Base-by-base conservation (phyloP, 2,888 invertebrate species). In the Fragum sueziense region DNA sequence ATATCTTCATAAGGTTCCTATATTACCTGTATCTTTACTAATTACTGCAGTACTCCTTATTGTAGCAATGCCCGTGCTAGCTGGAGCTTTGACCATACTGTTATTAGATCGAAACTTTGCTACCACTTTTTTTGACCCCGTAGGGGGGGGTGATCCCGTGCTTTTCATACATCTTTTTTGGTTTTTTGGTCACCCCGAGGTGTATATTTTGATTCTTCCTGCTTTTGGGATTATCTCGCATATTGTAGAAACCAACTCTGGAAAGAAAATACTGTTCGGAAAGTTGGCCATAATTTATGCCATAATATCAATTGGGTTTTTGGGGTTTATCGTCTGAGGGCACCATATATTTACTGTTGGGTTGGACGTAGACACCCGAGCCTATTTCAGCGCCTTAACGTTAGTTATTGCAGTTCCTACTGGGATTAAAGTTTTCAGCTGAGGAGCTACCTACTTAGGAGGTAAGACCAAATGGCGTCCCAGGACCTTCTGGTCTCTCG, bases 111-210 rank as follows among this genome's bases (percentile, higher is more conserved):
- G 96, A 92, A 96, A 97, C 94, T 92, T 96, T 93, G 96, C 96
- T 94, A 96, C 96, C 0, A 95, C 96, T 0, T 97, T 97, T 93
- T 97, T 97, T 95, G 96, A 97, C 47, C 96, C 96, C 0, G 94
- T 95, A 0, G 96, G 96, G 80, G 97, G 96, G 34, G 97, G 96
- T 72, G 96, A 97, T 74, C 96, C 96, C 1, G 95, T 97, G 94
- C 88, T 97, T 87, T 97, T 96, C 73, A 96, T 97, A 95, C 96
- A 97, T 93, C 94, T 97, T 95, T 96, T 97, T 94, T 97, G 96
- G 95, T 97, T 97, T 94, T 97, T 97, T 95, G 97, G 96, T 0
- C 97, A 97, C 74, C 97, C 96, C 14, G 96, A 97, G 95, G 96
- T 97, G 82, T 97, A 97, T 94, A 96, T 97, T 96, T 94, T 97